Base-by-base conservation (phyloP, 2,797 vertebrate genomes). In the Megaceryle alcyon region DNA sequence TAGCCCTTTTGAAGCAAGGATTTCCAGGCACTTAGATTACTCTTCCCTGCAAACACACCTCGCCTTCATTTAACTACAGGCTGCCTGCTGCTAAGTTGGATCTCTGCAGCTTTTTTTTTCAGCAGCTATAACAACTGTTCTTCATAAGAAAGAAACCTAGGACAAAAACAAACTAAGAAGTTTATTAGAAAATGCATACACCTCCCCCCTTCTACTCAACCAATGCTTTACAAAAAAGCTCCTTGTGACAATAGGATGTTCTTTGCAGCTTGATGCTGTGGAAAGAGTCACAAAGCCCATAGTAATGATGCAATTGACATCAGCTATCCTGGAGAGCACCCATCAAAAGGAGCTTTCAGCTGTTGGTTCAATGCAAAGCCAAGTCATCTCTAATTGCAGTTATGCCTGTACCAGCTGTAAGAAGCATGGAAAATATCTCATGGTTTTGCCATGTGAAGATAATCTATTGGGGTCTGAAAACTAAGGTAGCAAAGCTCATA, bases 281-380 rank as follows among this genome's bases (percentile, higher is more conserved):
- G 37, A 96, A 76, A 43, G 93, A 91, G 43, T 92, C 96, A 94
- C 96, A 86, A 60, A 96, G 56, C 85, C 81, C 78, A 9, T 44
- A 14, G 33, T 73, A 84, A 94, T 65, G 61, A 96, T 91, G 70
- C 31, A 68, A 72, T 70, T 96, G 90, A 96, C 87, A 82, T 43
- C 78, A 92, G 90, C 94, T 97, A 94, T 93, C 85, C 90, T 83
- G 33, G 79, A 88, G n/a, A 95, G 51, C 76, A 93, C 35, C 51
- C 82, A 84, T 88, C 92, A 72, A 28, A 88, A 65, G 41, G 23
- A 17, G 73, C 95, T 97, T 85, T 82, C 72, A 93, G 66, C 69
- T 76, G 17, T 44, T 81, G 66, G 60, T 93, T 95, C 66, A 69
- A 72, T 61, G 7, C 10, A 85, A 75, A 86, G 46, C 0, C n/a